Conservation (phyloP, 2,797 vertebrate species). For the Hippoglossus hippoglossus region DNA sequence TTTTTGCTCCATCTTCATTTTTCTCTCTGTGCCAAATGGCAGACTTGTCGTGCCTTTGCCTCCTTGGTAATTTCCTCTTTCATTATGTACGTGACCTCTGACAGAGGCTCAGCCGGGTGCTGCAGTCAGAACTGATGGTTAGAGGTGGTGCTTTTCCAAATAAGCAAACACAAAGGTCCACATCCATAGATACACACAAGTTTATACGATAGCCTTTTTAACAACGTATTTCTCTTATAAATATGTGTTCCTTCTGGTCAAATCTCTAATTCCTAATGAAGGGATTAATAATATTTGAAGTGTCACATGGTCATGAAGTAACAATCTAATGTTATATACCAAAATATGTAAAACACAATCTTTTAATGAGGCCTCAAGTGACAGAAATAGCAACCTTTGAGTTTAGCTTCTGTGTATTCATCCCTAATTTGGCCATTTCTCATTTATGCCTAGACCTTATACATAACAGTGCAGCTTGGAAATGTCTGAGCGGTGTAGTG, state of each 20-base stretch:
- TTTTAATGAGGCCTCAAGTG: constrained; percentile 17
- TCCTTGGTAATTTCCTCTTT: constrained; percentile 73
- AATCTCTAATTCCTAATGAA: neutral
- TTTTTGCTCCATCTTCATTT: constrained; percentile 74
- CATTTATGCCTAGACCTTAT: neutral
- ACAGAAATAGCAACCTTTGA: neutral
- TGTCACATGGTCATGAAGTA: neutral
- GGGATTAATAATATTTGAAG: neutral
- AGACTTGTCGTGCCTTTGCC: constrained; percentile 56
- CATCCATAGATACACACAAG: constrained; percentile 25
- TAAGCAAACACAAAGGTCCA: constrained; percentile 18
- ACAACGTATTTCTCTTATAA: neutral
- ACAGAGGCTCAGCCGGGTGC: constrained; percentile 47
- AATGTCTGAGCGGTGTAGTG: constrained; percentile 13
- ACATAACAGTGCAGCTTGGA: constrained; percentile 15
- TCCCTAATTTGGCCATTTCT: too few species aligned
- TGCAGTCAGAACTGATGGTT: constrained; percentile 43
- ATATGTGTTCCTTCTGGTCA: neutral
- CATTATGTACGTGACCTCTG: constrained; percentile 80
- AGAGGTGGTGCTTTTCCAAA: constrained; percentile 22
- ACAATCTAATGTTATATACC: neutral
- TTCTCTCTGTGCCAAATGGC: constrained; percentile 65
- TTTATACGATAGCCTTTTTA: constrained; percentile 3
- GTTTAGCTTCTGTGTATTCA: neutral
- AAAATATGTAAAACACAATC: neutral